Conservation (phyloP, 2,113 vertebrate genomes). For the Alligator sinensis region DNA sequence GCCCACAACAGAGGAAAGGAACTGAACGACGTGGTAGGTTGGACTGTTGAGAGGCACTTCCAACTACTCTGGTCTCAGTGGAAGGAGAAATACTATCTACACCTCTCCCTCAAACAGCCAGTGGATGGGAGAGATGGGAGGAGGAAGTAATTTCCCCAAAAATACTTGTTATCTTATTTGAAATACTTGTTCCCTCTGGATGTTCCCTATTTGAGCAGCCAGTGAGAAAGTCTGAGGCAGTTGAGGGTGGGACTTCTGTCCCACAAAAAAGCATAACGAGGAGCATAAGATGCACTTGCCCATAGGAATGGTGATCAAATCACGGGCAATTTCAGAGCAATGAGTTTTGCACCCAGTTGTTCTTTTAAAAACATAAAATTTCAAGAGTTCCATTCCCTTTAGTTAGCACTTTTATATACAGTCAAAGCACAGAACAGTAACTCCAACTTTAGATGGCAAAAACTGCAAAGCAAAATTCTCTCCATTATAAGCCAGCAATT, state of each 20-base stretch:
- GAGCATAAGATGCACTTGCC: too few species aligned
- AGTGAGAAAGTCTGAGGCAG: background rate
- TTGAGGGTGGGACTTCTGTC: background rate
- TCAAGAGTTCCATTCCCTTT: too few species aligned
- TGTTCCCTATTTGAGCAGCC: background rate
- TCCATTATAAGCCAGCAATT: too few species aligned
- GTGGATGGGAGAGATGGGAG: too few species aligned
- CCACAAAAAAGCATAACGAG: background rate
- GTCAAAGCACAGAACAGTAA: too few species aligned
- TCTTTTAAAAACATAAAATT: too few species aligned
- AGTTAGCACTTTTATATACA: too few species aligned
- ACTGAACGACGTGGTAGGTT: background rate
- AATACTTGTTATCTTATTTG: background rate
- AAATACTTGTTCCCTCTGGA: fast-evolving
- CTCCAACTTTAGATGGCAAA: too few species aligned
- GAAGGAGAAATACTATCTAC: background rate
- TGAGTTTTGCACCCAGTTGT: too few species aligned
- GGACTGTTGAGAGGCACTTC: fast-evolving
- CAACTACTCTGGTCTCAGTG: fast-evolving
- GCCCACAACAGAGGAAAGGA: fast-evolving
- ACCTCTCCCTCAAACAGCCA: background rate
- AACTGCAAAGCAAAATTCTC: too few species aligned
- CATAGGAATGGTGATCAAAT: background rate
- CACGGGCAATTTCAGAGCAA: too few species aligned
- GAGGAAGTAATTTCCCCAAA: background rate